Percentiles rank a stretch among this genome's conserved stretches.
Evolutionary conservation across 1,140 invertebrate genomes (phyloP).

Genomic region (Anagrus nilaparvatae): DNA sequence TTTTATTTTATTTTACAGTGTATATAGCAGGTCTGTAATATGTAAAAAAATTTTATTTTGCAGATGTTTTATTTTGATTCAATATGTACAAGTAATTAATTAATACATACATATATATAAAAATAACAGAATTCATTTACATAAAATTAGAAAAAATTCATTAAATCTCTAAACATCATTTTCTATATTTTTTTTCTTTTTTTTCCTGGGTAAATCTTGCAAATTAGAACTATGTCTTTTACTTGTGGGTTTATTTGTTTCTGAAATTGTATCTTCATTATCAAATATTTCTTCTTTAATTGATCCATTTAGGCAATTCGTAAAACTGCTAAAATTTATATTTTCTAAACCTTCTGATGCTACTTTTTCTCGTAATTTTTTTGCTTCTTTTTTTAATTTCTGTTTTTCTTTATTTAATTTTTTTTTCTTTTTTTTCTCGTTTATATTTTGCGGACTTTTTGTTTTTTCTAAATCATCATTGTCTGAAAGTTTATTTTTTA

Average conservation of each 20-base stretch:
- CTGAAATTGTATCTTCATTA: slow-evolving; percentile 14
- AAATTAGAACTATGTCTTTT: slow-evolving; percentile 18
- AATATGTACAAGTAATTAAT: slow-evolving; percentile 14
- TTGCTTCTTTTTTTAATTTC: slow-evolving; percentile 41
- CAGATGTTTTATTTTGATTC: slow-evolving; percentile 13
- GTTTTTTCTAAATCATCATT: slow-evolving; percentile 12
- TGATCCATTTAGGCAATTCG: slow-evolving; percentile 12
- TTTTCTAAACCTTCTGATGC: slow-evolving; percentile 33
- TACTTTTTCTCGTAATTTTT: slow-evolving; percentile 30
- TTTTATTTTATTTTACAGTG: too few species aligned
- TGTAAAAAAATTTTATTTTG: too few species aligned
- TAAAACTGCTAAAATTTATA: slow-evolving; percentile 25
- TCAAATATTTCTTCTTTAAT: slow-evolving; percentile 10
- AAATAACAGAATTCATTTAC: slow-evolving; percentile 16
- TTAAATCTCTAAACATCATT: slow-evolving; percentile 11
- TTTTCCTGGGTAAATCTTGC: slow-evolving; percentile 18
- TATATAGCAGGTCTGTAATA: too few species aligned
- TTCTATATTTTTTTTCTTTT: slow-evolving; percentile 22
- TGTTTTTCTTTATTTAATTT: slow-evolving; percentile 33
- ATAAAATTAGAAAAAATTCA: slow-evolving; percentile 10
- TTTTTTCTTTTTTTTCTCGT: slow-evolving; percentile 29
- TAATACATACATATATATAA: slow-evolving; percentile 20
- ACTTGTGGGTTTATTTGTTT: slow-evolving; percentile 8
- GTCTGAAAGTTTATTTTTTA: slow-evolving; percentile 17
- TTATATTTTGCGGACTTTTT: slow-evolving; percentile 15